Evolutionary conservation across 2,113 vertebrate species (phyloP), one percentile per base, ranked within the genome.

Genomic region (Nanorana parkeri): DNA sequence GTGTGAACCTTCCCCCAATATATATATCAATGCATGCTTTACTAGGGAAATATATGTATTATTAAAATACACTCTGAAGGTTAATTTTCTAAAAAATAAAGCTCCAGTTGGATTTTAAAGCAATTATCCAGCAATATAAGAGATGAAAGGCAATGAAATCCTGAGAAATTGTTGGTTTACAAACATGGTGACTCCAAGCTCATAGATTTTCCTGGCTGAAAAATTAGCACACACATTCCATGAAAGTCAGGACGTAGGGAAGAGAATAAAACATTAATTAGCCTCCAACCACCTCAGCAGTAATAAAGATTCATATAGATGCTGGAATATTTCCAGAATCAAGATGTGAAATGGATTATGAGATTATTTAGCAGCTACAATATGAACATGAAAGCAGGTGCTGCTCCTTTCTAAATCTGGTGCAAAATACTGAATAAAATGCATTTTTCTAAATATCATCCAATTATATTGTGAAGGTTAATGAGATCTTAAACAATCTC

Each of bases 401-500:
- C 58, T 36, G 60, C 55, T 52, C 26, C 58, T 73, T 72, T 72
- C 72, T 20, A 73, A 52, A 61, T 61, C 13, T 78, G 28, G 20
- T 55, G 47, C 60, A 73, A 73, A 81, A 63, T 73, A 72, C 32
- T 64, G 68, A 23, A 64, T n/a, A n/a, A 65, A 26, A 47, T 54
- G 24, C 58, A 55, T 55, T 36, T 41, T 28, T 69, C 26, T 73
- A 81, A 73, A 55, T 81, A 41, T 13, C 60, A 81, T 51, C 60
- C 58, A 73, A 73, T 64, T 81, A 81, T 51, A 64, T 61, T 81
- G 41, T 81, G 19, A 73, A 73, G 58, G 58, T 54, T 81, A 81
- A 81, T 64, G 23, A 54, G 67, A 72, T 80, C 36, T 64, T 29
- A 65, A 81, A 73, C 78, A 64, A 23, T 63, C 41, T 79, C 23